Percentiles rank a stretch among this genome's conserved stretches.
Evolutionary conservation across 2,888 invertebrate genomes (phyloP).

Genomic region (Idaea aversata): DNA sequence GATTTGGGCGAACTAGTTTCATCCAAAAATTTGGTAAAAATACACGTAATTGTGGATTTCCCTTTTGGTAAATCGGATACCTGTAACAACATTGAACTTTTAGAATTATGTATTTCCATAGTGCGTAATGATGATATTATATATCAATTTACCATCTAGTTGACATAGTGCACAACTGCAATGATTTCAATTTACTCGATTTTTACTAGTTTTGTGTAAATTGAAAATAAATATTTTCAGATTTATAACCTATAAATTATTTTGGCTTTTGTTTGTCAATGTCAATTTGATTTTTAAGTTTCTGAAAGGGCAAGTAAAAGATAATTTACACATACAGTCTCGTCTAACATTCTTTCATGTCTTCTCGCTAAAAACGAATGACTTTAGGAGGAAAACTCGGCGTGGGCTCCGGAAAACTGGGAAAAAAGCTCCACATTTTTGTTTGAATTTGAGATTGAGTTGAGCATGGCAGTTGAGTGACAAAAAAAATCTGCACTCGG

Average conservation of each 20-base stretch:
- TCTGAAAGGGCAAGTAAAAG: background rate
- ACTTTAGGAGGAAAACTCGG: too few species aligned
- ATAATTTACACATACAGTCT: background rate
- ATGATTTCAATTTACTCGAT: background rate
- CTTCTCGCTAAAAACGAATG: too few species aligned
- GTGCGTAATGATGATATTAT: background rate
- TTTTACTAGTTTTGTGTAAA: background rate
- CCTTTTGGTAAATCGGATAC: slow-evolving; percentile 95
- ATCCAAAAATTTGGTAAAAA: slow-evolving; percentile 99
- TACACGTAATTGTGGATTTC: slow-evolving; percentile 95
- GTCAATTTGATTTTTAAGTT: background rate
- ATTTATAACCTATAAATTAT: background rate
- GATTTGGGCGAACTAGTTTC: slow-evolving; percentile 88
- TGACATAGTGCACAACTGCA: slow-evolving; percentile 45
- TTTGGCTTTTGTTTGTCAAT: background rate
- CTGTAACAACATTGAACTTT: slow-evolving; percentile 62
- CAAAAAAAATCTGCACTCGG: background rate
- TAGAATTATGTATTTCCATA: slow-evolving; percentile 12
- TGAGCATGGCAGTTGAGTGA: too few species aligned
- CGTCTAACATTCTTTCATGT: too few species aligned
- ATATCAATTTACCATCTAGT: slow-evolving; percentile 55
- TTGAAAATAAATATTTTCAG: background rate
- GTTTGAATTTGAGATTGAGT: too few species aligned
- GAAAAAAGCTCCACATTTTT: too few species aligned
- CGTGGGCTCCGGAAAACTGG: too few species aligned